Evolutionary conservation across 2,888 invertebrate genomes (phyloP), one percentile per base, ranked within the genome.

Genomic region (Ectropis crepuscularia): DNA sequence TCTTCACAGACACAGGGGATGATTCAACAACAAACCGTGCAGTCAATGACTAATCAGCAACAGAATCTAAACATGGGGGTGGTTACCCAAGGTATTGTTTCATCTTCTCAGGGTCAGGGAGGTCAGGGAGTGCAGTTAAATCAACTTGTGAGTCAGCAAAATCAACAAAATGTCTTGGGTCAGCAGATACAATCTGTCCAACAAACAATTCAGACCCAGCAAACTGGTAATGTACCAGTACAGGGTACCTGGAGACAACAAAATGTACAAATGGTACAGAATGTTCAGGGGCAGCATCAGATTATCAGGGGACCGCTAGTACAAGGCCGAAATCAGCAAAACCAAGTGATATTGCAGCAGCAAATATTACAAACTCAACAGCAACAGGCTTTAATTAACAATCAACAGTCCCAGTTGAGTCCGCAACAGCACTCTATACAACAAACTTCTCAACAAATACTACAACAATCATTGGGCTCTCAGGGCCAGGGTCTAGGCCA

Each of bases 321-420:
- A 41, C 93, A 92, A 65, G 85, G 90, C 10, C 82, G 91, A 37
- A 87, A 90, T 64, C 90, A 90, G 42, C 94, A 93, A 57, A 94
- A 85, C 66, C 94, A 94, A 77, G 92, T 93, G 43, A 88, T 94
- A 61, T 79, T 94, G 53, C 94, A 94, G 70, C 94, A 94, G 61
- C 94, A 94, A 71, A 94, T 94, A 65, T 93, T 94, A 86, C 93
- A 94, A 69, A 93, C 92, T 0, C 93, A 90, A 68, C 92, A 92
- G 58, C 93, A 93, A 64, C 64, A 65, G n/a, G 86, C 86, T 39
- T 74, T 91, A 68, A 87, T 92, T 65, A 89, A 85, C 76, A 93
- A 89, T 64, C 93, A 89, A 63, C 93, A 89, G 67, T 77, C 86
- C 6, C 91, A 92, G 61, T 78, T 93, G 36, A 94, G 94, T 70